A percentile compares a stretch with the other conserved stretches of the same genome.
Conservation (phyloP, 2,888 invertebrate genomes). For the Nomada fucata region DNA sequence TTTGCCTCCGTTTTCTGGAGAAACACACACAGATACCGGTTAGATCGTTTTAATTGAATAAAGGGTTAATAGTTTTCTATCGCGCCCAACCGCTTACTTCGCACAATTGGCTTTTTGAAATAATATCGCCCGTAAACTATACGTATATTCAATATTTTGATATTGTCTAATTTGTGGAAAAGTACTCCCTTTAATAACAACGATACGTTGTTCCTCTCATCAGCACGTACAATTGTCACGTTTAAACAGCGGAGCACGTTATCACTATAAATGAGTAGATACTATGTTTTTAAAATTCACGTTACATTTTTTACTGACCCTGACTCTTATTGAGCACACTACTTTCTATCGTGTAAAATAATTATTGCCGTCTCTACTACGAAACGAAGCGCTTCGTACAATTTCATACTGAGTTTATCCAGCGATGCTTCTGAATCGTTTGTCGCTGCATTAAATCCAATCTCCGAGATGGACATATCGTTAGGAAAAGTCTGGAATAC, state of each 20-base stretch:
- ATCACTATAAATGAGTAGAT: too few species aligned
- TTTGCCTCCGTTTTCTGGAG: constrained; percentile 58
- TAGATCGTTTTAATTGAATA: not conserved
- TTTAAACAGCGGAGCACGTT: too few species aligned
- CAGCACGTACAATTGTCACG: too few species aligned
- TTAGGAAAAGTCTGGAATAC: not conserved
- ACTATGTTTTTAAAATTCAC: too few species aligned
- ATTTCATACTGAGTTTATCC: too few species aligned
- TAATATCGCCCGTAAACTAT: not conserved
- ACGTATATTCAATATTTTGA: too few species aligned
- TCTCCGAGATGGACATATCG: not conserved
- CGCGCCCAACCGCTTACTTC: not conserved
- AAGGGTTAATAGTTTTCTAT: not conserved
- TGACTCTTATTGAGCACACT: too few species aligned
- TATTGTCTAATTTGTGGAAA: not conserved
- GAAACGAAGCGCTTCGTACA: too few species aligned
- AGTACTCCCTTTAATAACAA: not conserved
- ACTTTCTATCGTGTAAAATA: not conserved
- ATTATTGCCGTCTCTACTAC: not conserved
- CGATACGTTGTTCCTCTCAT: too few species aligned
- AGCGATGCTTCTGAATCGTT: too few species aligned
- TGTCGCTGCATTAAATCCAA: too few species aligned
- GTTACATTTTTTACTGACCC: too few species aligned
- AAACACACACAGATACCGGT: not conserved
- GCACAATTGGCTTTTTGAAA: not conserved